Percentiles rank a stretch among this genome's conserved stretches.
Evolutionary conservation across 2,888 invertebrate species (phyloP).

Genomic region (Merodon equestris): DNA sequence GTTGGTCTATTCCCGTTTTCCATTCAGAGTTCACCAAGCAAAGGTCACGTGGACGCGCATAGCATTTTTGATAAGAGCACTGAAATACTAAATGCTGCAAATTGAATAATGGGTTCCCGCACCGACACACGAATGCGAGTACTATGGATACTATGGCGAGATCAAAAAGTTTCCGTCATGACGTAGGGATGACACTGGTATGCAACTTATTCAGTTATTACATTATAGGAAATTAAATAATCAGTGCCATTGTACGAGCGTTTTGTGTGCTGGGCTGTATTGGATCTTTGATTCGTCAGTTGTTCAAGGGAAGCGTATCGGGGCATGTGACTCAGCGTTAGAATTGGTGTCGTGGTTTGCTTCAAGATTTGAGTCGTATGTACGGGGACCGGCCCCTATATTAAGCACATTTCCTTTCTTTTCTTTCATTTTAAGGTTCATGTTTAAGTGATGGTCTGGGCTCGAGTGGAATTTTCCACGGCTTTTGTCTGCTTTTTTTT

Average conservation of each 20-base stretch:
- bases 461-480: too few relatives aligned
- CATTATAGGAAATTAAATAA: conserved; percentile 59
- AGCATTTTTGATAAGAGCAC: conserved; percentile 26
- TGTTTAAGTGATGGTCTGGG: too few relatives aligned
- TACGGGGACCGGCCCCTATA: too few relatives aligned
- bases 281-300: conserved; percentile 5
- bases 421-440: background rate
- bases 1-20: conserved; percentile 32
- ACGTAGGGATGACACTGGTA: conserved; percentile 59
- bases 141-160: conserved; percentile 21
- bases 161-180: conserved; percentile 64
- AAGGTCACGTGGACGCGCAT: conserved; percentile 63
- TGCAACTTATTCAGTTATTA: conserved; percentile 53
- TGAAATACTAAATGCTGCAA: conserved; percentile 41
- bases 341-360: background rate
- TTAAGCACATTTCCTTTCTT: too few relatives aligned
- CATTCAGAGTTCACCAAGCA: conserved; percentile 58
- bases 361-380: too few relatives aligned
- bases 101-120: conserved; percentile 57
- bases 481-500: background rate
- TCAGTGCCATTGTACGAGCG: conserved; percentile 4
- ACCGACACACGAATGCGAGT: background rate
- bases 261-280: background rate
- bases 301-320: conserved; percentile 41
- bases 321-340: conserved; percentile 45